Evolutionary conservation across 2,888 invertebrate species (phyloP).

Genomic region (Smittia sp.): DNA sequence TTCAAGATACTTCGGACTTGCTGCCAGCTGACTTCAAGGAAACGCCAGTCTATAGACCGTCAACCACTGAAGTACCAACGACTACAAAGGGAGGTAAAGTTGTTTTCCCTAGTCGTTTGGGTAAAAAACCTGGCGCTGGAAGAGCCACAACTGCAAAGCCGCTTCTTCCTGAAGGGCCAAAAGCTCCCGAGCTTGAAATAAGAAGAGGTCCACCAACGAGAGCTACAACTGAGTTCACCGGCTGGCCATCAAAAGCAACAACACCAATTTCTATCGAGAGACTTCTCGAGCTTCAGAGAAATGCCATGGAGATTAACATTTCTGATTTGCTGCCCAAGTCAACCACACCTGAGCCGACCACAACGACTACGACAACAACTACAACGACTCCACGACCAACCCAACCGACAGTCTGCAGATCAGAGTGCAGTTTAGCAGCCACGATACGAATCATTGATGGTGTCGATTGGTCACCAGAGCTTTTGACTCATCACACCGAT

Average conservation of each 20-base stretch:
- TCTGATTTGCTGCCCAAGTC: constrained; percentile 52
- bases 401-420: constrained; percentile 74
- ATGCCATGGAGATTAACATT: constrained; percentile 60
- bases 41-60: constrained; percentile 41
- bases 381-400: constrained; percentile 69
- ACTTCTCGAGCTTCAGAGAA: constrained; percentile 65
- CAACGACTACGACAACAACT: constrained; percentile 64
- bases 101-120: constrained; percentile 68
- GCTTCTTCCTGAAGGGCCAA: constrained; percentile 53
- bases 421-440: constrained; percentile 80
- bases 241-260: constrained; percentile 86
- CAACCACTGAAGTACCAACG: constrained; percentile 44
- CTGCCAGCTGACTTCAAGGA: constrained; percentile 60
- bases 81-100: constrained; percentile 62
- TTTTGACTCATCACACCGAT: constrained; percentile 78
- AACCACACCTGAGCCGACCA: constrained; percentile 59
- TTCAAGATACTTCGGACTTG: constrained; percentile 54
- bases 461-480: constrained; percentile 79
- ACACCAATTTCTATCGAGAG: constrained; percentile 83
- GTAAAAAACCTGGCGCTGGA: constrained; percentile 66
- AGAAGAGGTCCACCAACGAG: constrained; percentile 83
- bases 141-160: constrained; percentile 60
- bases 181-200: constrained; percentile 63
- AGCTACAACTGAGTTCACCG: constrained; percentile 84
- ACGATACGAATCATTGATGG: constrained; percentile 81